These are phyloP conservation scores for Bombus vancouverensis DNA, from an alignment of 1,140 invertebrate species.

Conservation along the genomic window DNA sequence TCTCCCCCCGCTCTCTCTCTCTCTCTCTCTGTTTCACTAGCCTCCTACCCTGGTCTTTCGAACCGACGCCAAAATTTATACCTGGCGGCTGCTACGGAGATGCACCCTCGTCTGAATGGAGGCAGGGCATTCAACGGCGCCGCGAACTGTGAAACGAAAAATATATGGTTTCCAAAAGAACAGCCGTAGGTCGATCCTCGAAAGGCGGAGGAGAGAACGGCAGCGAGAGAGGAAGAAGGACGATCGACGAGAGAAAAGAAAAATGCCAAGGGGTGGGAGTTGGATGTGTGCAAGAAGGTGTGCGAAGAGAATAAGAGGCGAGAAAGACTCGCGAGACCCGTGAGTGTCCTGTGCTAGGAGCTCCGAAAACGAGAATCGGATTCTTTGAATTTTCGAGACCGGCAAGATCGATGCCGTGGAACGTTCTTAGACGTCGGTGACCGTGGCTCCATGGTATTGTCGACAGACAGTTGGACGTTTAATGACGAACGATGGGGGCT, in stretches of 20 bases:
- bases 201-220: constrained; percentile 37
- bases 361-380: constrained; percentile 60
- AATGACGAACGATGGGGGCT: constrained; percentile 52
- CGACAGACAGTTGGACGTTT: constrained; percentile 53
- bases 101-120: constrained; percentile 78
- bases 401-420: constrained; percentile 67
- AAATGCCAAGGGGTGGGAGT: constrained; percentile 11
- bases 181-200: constrained; percentile 63
- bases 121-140: constrained; percentile 72
- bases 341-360: constrained; percentile 3
- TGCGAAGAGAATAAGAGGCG: constrained; percentile 54
- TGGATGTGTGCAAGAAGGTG: constrained; percentile 37
- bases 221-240: constrained; percentile 26
- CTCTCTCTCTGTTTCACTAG: not conserved
- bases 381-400: constrained; percentile 74
- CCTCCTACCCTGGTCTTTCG: constrained; percentile 37
- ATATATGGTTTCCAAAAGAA: constrained; percentile 79
- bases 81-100: constrained; percentile 77
- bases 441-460: constrained; percentile 38
- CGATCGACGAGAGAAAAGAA: constrained; percentile 59
- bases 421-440: constrained; percentile 61
- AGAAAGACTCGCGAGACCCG: constrained; percentile 18
- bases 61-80: constrained; percentile 80
- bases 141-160: constrained; percentile 79
- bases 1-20: not conserved